Base-by-base conservation (phyloP, 2,113 vertebrate genomes). In the Daphoenositta chrysoptera region DNA sequence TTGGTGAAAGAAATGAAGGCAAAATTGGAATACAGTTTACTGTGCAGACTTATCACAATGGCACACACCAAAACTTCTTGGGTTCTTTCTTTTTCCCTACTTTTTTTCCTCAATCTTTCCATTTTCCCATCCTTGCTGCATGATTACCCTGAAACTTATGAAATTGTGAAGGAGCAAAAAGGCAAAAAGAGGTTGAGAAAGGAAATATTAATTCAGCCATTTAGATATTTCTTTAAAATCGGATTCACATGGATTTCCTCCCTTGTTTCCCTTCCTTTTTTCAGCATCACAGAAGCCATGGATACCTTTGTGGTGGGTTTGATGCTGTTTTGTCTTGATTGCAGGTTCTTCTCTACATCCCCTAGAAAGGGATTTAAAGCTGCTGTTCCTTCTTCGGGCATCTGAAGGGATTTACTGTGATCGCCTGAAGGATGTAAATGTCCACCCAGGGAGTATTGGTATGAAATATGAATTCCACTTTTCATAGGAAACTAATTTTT, bases 1-100 rank as follows among this genome's bases (percentile, higher is more conserved):
- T 97, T 45, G 70, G 85, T 97, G 96, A 98, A 98, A 97, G 97
- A 98, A 98, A 98, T 97, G 93, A 97, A 98, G 95, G 97, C 95
- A 97, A 97, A 97, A 91, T 97, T 97, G 97, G 94, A 98, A 98
- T 94, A 85, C 33, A 21, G 47, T 95, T 97, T 91, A 90, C 86
- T 91, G 76, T 90, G 90, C 56, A 87, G 89, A 89, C 72, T 93
- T 96, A 82, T 40, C 83, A 91, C 60, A 8, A 14, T 31, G 37
- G 81, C 9, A 47, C 44, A 42, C 42, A 50, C 23, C 66, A 92
- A 75, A 83, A 60, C 12, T 90, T 83, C 35, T 33, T 44, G 45
- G 33, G 40, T 6, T 17, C 45, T 86, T 93, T 68, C 13, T 69
- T 61, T 61, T 39, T 42, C 64, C 13, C 15, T 83, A 2, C 21